Evolutionary conservation across 2,888 invertebrate genomes (phyloP).

Genomic region (Cerastis leucographa): DNA sequence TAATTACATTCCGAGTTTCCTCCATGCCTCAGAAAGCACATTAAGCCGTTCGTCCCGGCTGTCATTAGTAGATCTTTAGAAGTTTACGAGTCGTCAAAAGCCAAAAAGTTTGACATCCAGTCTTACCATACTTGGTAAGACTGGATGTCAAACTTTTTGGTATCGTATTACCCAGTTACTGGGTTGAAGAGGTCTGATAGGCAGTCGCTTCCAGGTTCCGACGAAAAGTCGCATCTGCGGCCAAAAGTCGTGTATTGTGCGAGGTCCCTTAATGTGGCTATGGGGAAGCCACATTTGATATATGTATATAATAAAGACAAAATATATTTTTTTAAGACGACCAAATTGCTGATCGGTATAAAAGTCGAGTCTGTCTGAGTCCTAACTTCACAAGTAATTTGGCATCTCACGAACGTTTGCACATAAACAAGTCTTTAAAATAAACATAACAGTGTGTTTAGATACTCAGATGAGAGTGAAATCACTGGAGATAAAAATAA

Average conservation of each 20-base stretch:
- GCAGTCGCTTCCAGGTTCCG: background rate
- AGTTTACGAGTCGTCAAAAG: no score
- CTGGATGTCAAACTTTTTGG: no score
- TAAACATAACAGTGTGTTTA: slow-evolving; percentile 45
- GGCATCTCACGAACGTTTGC: slow-evolving; percentile 48
- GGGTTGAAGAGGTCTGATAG: no score
- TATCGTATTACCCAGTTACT: no score
- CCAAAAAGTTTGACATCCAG: no score
- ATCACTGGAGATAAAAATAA: slow-evolving; percentile 48
- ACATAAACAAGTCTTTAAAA: slow-evolving; percentile 55
- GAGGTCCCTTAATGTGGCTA: background rate
- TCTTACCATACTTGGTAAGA: no score
- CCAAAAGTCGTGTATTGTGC: background rate
- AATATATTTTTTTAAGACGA: background rate
- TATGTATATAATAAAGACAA: no score
- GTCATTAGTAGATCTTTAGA: no score
- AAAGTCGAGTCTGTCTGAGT: slow-evolving; percentile 26
- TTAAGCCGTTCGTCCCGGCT: no score
- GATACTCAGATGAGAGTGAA: slow-evolving; percentile 37
- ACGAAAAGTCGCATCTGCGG: background rate
- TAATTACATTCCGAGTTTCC: no score
- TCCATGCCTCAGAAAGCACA: no score
- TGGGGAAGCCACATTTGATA: background rate
- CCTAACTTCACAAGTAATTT: slow-evolving; percentile 46
- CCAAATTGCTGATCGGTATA: background rate